Base-by-base conservation (phyloP, 2,888 invertebrate species). In the Ethmia dodecea region DNA sequence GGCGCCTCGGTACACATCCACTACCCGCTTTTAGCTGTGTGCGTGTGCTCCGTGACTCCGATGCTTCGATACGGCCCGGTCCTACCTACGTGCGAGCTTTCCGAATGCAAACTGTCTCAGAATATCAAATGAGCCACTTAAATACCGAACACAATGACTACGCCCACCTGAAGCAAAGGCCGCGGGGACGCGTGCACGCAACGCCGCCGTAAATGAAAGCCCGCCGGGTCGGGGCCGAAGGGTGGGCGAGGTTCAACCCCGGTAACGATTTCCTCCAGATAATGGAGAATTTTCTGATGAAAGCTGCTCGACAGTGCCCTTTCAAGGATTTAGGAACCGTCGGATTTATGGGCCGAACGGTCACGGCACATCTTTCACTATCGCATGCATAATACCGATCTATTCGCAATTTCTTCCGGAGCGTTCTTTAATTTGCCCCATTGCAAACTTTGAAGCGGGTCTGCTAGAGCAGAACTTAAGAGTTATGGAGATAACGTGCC, bases 91-190 rank as follows among this genome's bases (percentile, higher is more conserved):
- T 76, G 74, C 75, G 62, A 64, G 76, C 70, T 76, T 73, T 76
- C 71, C 68, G 63, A 83, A 80, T 78, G 73, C 73, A 80, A 80
- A 83, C 83, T 79, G 78, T 83, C 81, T 79, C 70, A 67, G 83
- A 86, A 86, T 84, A 80, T 84, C 76, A 80, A 84, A 86, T 83
- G 78, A 84, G 76, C 81, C 75, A 83, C 81, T 86, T 84, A 84
- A 83, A 84, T 80, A 80, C 73, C 64, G 74, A 77, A 71, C 64
- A 81, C 78, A 81, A 83, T 77, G 78, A 71, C 68, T 75, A 75
- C 78, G 75, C 79, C 77, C 76, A 83, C 84, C 81, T 84, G 80
- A 74, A 78, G 78, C 71, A 69, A 74, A 78, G 75, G 78, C 77
- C 68, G 68, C 64, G 63, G 64, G 68, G 69, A 79, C 80, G 79